Evolutionary conservation across 2,113 vertebrate genomes (phyloP).

Genomic region (Heteronetta atricapilla): DNA sequence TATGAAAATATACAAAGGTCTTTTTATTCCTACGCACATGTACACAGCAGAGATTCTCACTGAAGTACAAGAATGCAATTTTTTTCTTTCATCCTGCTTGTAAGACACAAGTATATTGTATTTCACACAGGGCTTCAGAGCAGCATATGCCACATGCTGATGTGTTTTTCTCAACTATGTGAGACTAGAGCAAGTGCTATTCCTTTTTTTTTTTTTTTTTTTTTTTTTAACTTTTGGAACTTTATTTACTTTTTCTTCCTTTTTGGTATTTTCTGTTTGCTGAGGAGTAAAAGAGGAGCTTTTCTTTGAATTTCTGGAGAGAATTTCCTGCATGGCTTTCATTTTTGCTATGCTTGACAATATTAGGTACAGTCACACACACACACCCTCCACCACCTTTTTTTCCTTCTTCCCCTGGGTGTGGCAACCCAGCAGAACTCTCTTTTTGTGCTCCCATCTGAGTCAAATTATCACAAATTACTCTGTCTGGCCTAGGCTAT

Average conservation of each 20-base stretch:
- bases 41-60: conserved; percentile 23
- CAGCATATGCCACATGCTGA: neutral
- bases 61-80: conserved; percentile 6
- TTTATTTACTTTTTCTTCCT: neutral
- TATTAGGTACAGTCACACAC: neutral
- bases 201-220: neutral
- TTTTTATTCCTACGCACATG: conserved; percentile 42
- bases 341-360: neutral
- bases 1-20: conserved; percentile 30
- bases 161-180: neutral
- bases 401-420: conserved; percentile 12
- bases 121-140: neutral
- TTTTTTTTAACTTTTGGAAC: neutral
- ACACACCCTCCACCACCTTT: neutral
- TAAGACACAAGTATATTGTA: conserved; percentile 16
- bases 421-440: neutral
- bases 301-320: neutral
- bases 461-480: conserved; percentile 14
- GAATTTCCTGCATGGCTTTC: neutral
- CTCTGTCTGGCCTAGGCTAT: conserved; percentile 47
- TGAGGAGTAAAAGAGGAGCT: neutral
- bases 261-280: neutral
- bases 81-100: conserved; percentile 17
- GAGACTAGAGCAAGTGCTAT: neutral
- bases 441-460: neutral